These are phyloP conservation scores for Acleris laterana DNA, from an alignment of 2,888 invertebrate species.

Conservation along the genomic window DNA sequence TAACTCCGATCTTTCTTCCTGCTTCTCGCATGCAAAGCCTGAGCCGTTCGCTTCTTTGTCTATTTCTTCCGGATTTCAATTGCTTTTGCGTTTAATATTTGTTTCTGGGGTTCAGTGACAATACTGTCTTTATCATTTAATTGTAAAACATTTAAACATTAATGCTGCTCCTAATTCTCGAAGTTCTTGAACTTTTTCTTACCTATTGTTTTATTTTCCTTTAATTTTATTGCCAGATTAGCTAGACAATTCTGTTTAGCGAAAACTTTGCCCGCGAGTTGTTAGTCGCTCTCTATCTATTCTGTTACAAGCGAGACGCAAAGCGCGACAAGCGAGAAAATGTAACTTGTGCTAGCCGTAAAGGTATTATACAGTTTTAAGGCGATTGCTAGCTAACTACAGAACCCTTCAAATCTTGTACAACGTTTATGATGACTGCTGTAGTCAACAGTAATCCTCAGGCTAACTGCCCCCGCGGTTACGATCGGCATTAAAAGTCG, in stretches of 20 bases:
- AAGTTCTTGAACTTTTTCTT: too few relatives aligned
- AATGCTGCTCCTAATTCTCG: too few relatives aligned
- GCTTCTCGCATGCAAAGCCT: conserved; percentile 55
- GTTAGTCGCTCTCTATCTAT: too few relatives aligned
- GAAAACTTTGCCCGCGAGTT: too few relatives aligned
- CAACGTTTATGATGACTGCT: not conserved
- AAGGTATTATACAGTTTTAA: too few relatives aligned
- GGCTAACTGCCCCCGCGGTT: conserved; percentile 17
- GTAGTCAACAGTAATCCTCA: conserved; percentile 9
- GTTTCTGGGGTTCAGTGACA: conserved; percentile 24
- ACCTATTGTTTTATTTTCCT: not conserved
- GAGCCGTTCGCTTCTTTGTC: conserved; percentile 48
- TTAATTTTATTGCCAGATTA: not conserved
- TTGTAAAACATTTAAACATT: too few relatives aligned
- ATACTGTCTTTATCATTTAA: not conserved
- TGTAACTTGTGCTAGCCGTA: too few relatives aligned
- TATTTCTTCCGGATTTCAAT: conserved; percentile 56
- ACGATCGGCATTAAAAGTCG: conserved; percentile 34
- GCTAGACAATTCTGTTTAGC: too few relatives aligned
- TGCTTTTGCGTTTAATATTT: conserved; percentile 28
- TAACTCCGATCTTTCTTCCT: conserved; percentile 67
- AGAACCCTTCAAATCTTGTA: conserved; percentile 5
- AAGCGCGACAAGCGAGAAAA: too few relatives aligned
- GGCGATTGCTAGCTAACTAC: not conserved
- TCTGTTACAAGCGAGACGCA: too few relatives aligned